Conservation (phyloP, 2,797 vertebrate species). For the Chaetophractus vellerosus region DNA sequence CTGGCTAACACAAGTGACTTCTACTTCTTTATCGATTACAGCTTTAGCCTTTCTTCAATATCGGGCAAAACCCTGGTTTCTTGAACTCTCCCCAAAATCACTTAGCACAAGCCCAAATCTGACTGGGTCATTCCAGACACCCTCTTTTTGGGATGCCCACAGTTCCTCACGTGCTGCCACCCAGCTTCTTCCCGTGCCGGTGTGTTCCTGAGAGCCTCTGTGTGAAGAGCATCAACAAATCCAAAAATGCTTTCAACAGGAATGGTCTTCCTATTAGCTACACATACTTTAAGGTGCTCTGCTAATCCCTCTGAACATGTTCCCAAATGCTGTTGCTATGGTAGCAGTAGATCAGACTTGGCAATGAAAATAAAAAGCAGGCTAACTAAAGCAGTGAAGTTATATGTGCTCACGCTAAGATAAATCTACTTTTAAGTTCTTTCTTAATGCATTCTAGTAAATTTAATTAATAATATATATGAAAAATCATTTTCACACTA, state of each 20-base stretch:
- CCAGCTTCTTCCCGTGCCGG: background rate
- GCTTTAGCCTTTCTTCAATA: background rate
- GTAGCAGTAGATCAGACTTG: conserved; percentile 67
- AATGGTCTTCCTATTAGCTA: background rate
- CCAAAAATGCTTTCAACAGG: background rate
- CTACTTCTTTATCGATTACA: background rate
- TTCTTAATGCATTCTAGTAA: conserved; percentile 66
- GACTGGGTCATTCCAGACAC: background rate
- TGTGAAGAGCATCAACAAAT: background rate
- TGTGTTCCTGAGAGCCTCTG: background rate
- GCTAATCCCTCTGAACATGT: background rate
- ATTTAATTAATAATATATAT: conserved; percentile 69
- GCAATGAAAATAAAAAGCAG: conserved; percentile 64
- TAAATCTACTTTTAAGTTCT: conserved; percentile 21
- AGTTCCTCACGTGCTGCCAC: background rate
- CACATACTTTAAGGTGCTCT: background rate
- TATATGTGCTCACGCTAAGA: background rate
- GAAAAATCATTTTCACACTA: conserved; percentile 82
- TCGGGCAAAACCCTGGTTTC: background rate
- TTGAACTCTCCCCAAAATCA: background rate
- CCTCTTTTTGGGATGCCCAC: background rate
- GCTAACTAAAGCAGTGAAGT: background rate
- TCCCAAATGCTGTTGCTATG: conserved; percentile 79
- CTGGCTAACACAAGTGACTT: background rate
- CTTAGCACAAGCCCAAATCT: background rate